Conservation (phyloP, 2,797 vertebrate species). For the Buceros bicornis region DNA sequence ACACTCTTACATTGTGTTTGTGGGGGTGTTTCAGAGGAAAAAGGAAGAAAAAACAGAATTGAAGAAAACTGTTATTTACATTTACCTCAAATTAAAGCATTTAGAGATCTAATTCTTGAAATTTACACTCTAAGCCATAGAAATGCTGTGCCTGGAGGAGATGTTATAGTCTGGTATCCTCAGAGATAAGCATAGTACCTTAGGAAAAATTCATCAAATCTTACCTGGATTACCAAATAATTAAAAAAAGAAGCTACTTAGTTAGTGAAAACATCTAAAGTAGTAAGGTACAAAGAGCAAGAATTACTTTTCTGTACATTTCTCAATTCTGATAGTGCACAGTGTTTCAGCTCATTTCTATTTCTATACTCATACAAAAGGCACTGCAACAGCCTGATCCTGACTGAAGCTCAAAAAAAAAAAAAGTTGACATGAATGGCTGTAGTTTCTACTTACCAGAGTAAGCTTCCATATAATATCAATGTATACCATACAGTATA, state of each 20-base stretch:
- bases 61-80: slow-evolving; percentile 65
- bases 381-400: background rate
- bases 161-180: background rate
- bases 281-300: background rate
- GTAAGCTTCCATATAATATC: background rate
- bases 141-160: background rate
- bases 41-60: slow-evolving; percentile 73
- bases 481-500: background rate
- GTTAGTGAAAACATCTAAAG: background rate
- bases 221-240: background rate
- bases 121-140: background rate
- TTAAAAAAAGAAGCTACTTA: background rate
- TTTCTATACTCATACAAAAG: background rate
- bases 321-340: background rate
- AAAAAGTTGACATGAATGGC: background rate
- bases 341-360: background rate
- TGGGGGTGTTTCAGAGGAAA: slow-evolving; percentile 50
- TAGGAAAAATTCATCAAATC: background rate
- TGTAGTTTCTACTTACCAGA: slow-evolving; percentile 14
- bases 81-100: slow-evolving; percentile 4
- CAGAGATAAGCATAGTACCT: background rate
- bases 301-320: background rate
- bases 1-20: slow-evolving; percentile 80
- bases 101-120: background rate
- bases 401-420: background rate